Percentiles rank a stretch among this genome's conserved stretches.
Evolutionary conservation across 2,888 invertebrate genomes (phyloP).

Genomic region (Tetranychus truncatus): DNA sequence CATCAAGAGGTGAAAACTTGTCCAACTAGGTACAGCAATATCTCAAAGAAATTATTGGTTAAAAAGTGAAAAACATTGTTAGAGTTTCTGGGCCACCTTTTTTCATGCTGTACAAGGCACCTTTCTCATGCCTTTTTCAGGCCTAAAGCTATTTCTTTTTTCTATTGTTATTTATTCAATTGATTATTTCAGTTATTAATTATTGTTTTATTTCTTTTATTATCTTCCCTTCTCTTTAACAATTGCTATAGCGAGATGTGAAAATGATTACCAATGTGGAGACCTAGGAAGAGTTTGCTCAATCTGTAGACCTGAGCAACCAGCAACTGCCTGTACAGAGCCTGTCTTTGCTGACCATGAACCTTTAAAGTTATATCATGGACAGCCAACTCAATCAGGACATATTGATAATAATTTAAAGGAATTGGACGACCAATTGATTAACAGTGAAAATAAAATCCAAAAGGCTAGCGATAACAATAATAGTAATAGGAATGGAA

Average conservation of each 20-base stretch:
- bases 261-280: slow-evolving; percentile 5
- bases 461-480: background rate
- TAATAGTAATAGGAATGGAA: background rate
- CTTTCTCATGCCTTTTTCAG: no score
- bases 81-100: no score
- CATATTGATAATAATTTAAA: background rate
- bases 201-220: background rate
- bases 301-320: slow-evolving; percentile 2
- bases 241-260: slow-evolving; percentile 5
- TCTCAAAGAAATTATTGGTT: no score
- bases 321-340: slow-evolving; percentile 2
- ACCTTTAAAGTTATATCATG: background rate
- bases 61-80: no score
- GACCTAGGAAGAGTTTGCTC: slow-evolving; percentile 1
- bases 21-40: no score
- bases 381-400: background rate
- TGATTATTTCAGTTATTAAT: background rate
- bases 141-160: background rate
- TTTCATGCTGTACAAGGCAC: no score
- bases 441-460: background rate
- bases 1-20: no score
- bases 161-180: background rate
- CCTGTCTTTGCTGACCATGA: background rate
- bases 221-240: background rate
- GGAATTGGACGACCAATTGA: background rate